Percentiles rank a stretch among this genome's conserved stretches.
These are phyloP conservation scores for Microtus obscurus DNA, from an alignment of 2,797 vertebrate genomes.

Conservation along the genomic window DNA sequence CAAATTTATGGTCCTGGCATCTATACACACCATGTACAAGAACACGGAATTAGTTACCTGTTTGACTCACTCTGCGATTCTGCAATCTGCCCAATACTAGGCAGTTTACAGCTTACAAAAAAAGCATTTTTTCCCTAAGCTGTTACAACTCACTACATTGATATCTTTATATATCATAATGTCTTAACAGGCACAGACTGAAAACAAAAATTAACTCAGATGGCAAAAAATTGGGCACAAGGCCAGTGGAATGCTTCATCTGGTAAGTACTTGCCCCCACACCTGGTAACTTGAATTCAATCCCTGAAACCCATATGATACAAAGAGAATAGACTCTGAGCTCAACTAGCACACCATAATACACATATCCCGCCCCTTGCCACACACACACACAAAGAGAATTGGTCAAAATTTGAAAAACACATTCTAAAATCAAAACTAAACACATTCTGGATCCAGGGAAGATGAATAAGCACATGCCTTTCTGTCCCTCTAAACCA, in stretches of 20 bases:
- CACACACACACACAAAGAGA: not conserved
- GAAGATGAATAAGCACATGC: not conserved
- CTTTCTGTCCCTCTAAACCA: not conserved
- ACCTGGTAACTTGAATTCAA: not conserved
- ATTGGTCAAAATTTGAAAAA: not conserved
- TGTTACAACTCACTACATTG: not conserved
- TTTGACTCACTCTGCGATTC: not conserved
- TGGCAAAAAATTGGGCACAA: not conserved
- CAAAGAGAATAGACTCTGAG: not conserved
- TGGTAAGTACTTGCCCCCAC: not conserved
- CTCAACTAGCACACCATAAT: not conserved
- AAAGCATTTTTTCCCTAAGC: not conserved
- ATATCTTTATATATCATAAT: not conserved
- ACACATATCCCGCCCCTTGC: not conserved
- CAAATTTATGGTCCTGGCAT: not conserved
- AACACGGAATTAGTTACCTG: not conserved
- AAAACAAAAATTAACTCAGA: not conserved
- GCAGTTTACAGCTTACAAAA: not conserved
- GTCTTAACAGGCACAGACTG: not conserved
- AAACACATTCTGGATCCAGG: constrained; percentile 29
- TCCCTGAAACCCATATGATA: not conserved
- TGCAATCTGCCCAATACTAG: not conserved
- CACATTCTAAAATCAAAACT: constrained; percentile 21
- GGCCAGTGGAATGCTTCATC: not conserved
- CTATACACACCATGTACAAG: not conserved